These are phyloP conservation scores for Apodemus agrarius DNA, from an alignment of 2,797 vertebrate genomes.

Conservation along the genomic window DNA sequence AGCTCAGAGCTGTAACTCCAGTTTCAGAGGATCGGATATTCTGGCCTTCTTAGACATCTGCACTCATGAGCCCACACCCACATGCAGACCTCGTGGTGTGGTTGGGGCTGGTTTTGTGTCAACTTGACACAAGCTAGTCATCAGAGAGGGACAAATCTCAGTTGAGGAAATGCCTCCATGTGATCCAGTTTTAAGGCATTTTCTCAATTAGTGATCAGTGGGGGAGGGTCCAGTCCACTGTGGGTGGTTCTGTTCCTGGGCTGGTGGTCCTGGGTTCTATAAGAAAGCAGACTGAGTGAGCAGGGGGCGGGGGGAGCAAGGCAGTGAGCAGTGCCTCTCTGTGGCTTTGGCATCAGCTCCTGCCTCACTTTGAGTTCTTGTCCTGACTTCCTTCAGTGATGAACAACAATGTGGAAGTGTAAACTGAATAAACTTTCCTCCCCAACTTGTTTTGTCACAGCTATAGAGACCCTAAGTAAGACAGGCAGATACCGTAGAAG, in stretches of 20 bases:
- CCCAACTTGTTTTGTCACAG: neutral
- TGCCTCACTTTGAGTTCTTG: neutral
- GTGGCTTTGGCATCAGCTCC: neutral
- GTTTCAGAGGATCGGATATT: neutral
- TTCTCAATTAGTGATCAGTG: neutral
- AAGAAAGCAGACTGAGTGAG: neutral
- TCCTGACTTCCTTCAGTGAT: neutral
- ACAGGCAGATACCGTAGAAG: neutral
- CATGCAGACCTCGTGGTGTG: neutral
- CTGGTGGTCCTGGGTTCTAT: neutral
- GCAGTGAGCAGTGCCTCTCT: neutral
- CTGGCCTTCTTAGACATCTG: neutral
- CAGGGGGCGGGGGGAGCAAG: neutral
- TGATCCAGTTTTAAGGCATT: neutral
- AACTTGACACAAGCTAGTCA: neutral
- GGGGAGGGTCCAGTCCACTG: neutral
- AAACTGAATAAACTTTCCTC: neutral
- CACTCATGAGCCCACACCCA: neutral
- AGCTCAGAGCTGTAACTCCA: neutral
- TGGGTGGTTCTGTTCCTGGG: neutral
- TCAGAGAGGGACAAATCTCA: neutral
- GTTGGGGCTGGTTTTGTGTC: neutral
- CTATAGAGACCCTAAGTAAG: neutral
- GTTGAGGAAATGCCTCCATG: neutral
- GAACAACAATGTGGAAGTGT: neutral